Conservation (phyloP, 2,888 invertebrate species). For the Hyposoter dolosus region DNA sequence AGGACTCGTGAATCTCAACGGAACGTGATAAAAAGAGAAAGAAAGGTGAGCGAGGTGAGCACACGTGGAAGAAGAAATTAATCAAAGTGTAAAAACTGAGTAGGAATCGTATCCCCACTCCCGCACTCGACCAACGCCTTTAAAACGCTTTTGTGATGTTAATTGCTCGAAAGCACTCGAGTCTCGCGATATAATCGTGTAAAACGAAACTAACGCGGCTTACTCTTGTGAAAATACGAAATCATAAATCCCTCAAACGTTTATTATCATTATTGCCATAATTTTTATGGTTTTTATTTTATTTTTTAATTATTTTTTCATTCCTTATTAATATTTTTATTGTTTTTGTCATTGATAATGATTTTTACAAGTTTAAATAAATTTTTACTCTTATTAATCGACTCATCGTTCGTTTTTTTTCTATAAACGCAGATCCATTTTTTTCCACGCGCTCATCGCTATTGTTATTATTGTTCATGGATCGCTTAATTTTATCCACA, state of each 20-base stretch:
- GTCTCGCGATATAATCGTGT: slow-evolving; percentile 61
- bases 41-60: slow-evolving; percentile 26
- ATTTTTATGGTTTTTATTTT: neutral
- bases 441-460: slow-evolving; percentile 13
- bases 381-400: neutral
- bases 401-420: neutral
- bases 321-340: neutral
- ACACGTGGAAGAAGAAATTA: slow-evolving; percentile 66
- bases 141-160: slow-evolving; percentile 61
- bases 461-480: slow-evolving; percentile 13
- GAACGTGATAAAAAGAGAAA: slow-evolving; percentile 31
- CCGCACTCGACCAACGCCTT: neutral
- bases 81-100: slow-evolving; percentile 18
- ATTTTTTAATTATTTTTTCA: neutral
- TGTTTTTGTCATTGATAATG: neutral
- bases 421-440: neutral
- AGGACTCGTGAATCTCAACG: slow-evolving; percentile 35
- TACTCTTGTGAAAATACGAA: slow-evolving; percentile 62
- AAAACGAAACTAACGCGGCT: slow-evolving; percentile 22
- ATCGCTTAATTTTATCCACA: slow-evolving; percentile 46
- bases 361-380: neutral
- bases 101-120: neutral
- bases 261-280: slow-evolving; percentile 18
- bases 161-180: slow-evolving; percentile 65
- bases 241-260: slow-evolving; percentile 46